Percentiles rank a stretch among this genome's conserved stretches.
Evolutionary conservation across 2,888 invertebrate species (phyloP).

Genomic region (Escarpia spicata): DNA sequence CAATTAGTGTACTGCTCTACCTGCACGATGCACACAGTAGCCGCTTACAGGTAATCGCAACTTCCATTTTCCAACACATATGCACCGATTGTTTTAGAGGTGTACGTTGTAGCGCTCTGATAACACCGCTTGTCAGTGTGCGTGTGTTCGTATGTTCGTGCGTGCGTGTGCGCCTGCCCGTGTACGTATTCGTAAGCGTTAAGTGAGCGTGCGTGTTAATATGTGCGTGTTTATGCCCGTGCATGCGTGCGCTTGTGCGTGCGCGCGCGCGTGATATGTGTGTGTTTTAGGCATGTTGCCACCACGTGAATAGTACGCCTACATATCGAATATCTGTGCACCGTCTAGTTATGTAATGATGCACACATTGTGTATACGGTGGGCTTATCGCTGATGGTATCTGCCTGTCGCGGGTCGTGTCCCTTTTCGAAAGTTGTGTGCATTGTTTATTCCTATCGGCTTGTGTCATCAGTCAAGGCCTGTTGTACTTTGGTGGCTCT

Average conservation of each 20-base stretch:
- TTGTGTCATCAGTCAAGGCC: not conserved
- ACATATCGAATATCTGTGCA: not conserved
- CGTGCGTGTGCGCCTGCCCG: not conserved
- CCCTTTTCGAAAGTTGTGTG: not conserved
- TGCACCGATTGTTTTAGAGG: too few relatives aligned
- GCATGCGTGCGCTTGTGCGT: not conserved
- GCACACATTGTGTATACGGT: not conserved
- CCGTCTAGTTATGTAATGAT: not conserved
- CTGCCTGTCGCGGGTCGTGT: not conserved
- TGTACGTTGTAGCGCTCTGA: too few relatives aligned
- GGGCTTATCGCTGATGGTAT: not conserved
- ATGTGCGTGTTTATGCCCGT: not conserved
- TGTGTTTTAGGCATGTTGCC: not conserved
- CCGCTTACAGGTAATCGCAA: too few relatives aligned
- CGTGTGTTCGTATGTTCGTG: not conserved
- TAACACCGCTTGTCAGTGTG: not conserved
- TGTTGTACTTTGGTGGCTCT: not conserved
- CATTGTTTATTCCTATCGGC: not conserved
- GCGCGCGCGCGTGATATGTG: not conserved
- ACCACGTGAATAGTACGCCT: not conserved
- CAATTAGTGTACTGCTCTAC: too few relatives aligned
- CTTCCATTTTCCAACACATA: too few relatives aligned
- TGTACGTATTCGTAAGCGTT: not conserved
- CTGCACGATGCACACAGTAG: too few relatives aligned
- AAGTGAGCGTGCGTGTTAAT: not conserved